These are phyloP conservation scores for Chionis minor DNA, from an alignment of 2,113 vertebrate genomes.

Conservation along the genomic window DNA sequence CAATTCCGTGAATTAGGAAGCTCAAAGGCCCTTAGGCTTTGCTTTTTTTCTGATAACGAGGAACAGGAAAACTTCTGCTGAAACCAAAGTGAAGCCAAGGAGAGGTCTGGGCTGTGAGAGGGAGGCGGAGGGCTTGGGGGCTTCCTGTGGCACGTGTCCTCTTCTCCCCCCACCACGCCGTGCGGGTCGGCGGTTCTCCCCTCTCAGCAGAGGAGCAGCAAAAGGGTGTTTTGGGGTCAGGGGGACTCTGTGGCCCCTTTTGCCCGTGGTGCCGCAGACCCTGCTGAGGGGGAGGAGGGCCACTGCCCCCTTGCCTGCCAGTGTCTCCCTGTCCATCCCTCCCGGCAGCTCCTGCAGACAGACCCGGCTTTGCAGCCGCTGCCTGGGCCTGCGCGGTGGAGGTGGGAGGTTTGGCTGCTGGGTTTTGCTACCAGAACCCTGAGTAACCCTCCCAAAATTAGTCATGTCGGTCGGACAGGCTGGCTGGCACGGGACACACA, in stretches of 20 bases:
- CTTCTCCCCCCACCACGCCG: accelerated
- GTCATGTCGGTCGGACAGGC: neutral
- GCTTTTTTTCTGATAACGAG: neutral
- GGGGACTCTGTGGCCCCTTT: neutral
- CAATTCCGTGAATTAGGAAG: neutral
- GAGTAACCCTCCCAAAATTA: neutral
- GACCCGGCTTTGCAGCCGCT: too few species aligned
- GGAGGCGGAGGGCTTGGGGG: neutral
- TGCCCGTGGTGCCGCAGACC: accelerated
- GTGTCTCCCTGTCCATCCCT: neutral
- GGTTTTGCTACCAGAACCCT: neutral
- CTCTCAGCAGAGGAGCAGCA: neutral
- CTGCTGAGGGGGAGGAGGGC: neutral
- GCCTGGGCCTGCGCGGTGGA: too few species aligned
- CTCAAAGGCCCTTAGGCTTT: neutral
- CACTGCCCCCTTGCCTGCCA: accelerated
- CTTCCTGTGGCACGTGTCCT: neutral
- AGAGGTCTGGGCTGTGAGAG: neutral
- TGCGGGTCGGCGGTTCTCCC: accelerated
- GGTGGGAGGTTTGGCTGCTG: neutral
- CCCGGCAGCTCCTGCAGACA: neutral
- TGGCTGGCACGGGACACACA: too few species aligned
- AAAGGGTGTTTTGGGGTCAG: neutral
- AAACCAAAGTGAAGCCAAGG: neutral
- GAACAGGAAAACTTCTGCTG: neutral